phyloP scores from a whole-genome alignment of 1,140 invertebrate genomes.

The Liolophura sinensis region DNA sequence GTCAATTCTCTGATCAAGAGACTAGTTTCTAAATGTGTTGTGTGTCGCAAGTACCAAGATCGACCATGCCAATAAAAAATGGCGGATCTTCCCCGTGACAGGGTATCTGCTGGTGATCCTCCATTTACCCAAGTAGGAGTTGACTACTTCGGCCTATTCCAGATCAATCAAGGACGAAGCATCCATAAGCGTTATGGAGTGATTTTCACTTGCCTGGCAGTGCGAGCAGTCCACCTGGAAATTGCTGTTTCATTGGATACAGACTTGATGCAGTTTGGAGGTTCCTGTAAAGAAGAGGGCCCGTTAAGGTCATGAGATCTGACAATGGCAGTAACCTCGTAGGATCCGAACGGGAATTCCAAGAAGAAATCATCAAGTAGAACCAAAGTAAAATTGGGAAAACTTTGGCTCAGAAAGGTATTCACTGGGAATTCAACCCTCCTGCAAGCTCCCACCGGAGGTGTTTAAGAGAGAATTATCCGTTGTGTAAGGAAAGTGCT shows the following conservation, averaged over 20 bases:
- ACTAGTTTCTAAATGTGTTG: constrained; percentile 9
- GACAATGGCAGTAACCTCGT: constrained; percentile 25
- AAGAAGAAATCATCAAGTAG: constrained; percentile 16
- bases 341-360: constrained; percentile 24
- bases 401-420: constrained; percentile 14
- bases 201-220: constrained; percentile 31
- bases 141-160: constrained; percentile 41
- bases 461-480: constrained; percentile 48
- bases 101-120: constrained; percentile 15
- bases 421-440: constrained; percentile 56
- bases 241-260: constrained; percentile 16
- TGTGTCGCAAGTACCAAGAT: not conserved
- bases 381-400: constrained; percentile 10
- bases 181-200: constrained; percentile 31
- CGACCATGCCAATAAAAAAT: constrained; percentile 16
- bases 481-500: constrained; percentile 41
- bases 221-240: constrained; percentile 33
- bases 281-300: constrained; percentile 24
- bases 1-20: constrained; percentile 2
- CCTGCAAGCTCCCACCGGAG: constrained; percentile 50
- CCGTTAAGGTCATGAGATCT: not conserved
- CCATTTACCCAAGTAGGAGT: constrained; percentile 34
- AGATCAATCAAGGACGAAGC: constrained; percentile 16
- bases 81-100: constrained; percentile 18
- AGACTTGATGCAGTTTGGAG: constrained; percentile 18